Conservation (phyloP, 2,888 invertebrate species). For the Pristionchus entomophagus region DNA sequence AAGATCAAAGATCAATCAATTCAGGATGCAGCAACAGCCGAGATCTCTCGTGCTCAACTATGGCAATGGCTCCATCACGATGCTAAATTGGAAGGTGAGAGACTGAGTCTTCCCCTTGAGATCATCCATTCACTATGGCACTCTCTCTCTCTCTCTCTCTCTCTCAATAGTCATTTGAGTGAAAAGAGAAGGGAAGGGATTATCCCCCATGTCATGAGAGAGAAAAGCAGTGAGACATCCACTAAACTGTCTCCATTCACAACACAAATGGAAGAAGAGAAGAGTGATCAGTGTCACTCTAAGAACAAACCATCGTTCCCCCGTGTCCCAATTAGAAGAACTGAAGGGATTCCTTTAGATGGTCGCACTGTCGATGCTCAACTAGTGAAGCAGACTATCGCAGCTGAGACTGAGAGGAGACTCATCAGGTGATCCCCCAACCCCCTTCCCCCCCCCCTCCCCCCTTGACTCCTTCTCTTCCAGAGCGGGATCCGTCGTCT, state of each 20-base stretch:
- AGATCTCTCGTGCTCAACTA: constrained; percentile 84
- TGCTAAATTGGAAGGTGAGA: constrained; percentile 77
- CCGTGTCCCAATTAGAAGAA: background rate
- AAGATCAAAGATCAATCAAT: constrained; percentile 20
- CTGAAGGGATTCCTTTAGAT: constrained; percentile 59
- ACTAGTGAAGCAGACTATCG: constrained; percentile 76
- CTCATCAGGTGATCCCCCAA: constrained; percentile 52
- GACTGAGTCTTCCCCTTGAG: too few species aligned
- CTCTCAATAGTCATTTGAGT: background rate
- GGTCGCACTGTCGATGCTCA: constrained; percentile 71
- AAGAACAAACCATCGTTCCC: background rate
- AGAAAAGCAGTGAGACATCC: background rate
- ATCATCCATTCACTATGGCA: background rate
- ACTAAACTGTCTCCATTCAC: constrained; percentile 26
- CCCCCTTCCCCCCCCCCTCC: background rate
- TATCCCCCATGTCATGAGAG: background rate
- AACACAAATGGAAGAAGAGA: background rate
- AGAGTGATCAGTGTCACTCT: background rate
- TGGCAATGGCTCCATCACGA: constrained; percentile 85
- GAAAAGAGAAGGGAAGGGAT: constrained; percentile 26
- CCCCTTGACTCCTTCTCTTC: background rate
- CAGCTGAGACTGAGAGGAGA: constrained; percentile 72
- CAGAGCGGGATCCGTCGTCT: constrained; percentile 69
- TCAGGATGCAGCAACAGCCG: constrained; percentile 84
- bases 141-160: too few species aligned